Conservation (phyloP, 1,140 invertebrate species). For the Lasioglossum albipes region DNA sequence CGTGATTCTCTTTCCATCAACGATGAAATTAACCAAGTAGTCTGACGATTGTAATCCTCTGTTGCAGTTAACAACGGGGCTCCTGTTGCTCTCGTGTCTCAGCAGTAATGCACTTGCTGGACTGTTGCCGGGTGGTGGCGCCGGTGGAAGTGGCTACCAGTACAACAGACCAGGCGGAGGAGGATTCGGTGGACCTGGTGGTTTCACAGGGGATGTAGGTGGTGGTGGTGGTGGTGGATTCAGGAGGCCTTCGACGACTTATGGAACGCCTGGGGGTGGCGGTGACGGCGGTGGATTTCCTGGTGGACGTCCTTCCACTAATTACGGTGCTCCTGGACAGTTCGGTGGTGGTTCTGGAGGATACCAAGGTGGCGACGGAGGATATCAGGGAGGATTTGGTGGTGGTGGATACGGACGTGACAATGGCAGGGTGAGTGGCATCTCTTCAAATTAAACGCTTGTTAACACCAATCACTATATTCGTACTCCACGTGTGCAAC, state of each 20-base stretch:
- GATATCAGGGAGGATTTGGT: conserved; percentile 34
- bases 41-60: no score
- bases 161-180: conserved; percentile 68
- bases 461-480: no score
- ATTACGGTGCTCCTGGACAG: conserved; percentile 41
- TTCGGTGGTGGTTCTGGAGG: conserved; percentile 45
- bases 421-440: conserved; percentile 61
- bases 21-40: no score
- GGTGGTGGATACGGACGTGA: conserved; percentile 61
- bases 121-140: conserved; percentile 65
- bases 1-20: no score
- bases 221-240: conserved; percentile 18
- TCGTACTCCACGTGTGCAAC: no score
- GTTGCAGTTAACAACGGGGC: conserved; percentile 68
- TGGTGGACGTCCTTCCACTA: conserved; percentile 24
- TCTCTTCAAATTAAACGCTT: not conserved
- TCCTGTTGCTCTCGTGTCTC: conserved; percentile 67
- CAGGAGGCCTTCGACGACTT: conserved; percentile 36
- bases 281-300: conserved; percentile 42
- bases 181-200: conserved; percentile 33
- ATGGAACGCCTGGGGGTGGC: conserved; percentile 50
- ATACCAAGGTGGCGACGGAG: conserved; percentile 55
- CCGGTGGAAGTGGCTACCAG: conserved; percentile 70
- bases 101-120: conserved; percentile 66
- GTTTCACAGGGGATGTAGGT: conserved; percentile 29